Evolutionary conservation across 2,797 vertebrate species (phyloP), one percentile per base, ranked within the genome.

Genomic region (Chromobotia macracanthus): DNA sequence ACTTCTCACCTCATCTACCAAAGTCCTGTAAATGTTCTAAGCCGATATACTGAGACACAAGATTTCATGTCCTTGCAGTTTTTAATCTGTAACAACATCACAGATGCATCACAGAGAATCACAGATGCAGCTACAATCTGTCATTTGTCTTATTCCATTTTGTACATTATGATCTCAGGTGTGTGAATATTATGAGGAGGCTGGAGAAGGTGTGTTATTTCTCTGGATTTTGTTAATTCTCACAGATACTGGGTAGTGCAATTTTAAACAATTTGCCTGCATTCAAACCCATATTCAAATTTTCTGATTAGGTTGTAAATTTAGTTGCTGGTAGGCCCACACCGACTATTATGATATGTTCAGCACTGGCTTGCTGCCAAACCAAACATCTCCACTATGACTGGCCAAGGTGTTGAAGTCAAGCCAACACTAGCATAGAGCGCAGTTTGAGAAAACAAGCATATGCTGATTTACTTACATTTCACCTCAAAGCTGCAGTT

Each of bases 1-100:
- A 70, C 53, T 58, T 69, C 50, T 76, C 72, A 81, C 72, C 66
- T 68, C 46, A 70, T 75, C 61, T 55, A 48, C 31, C 63, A 71
- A 81, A 56, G 48, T 35, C 21, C 31, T 35, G 56, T 61, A 80
- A 61, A 69, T 46, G 44, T 31, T 38, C 11, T 56, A 65, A 72
- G 2, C 50, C 21, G 15, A 38, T 78, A 28, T 68, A 56, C 31
- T 53, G 44, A 38, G 56, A 28, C 5, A 12, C 51, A 58, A 31
- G 38, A 23, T 77, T 69, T 77, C 21, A 68, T 50, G 41, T 64
- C 64, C 18, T 16, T 19, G 23, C 64, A 46, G 18, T 10, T 46
- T 53, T 31, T 60, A 13, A 77, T 25, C 74, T 56, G 5, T 3
- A 68, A 46, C 19, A 55, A 5, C 11, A 25, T 13, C 13, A n/a